These are phyloP conservation scores for Trimorus sp. DNA, from an alignment of 2,888 invertebrate species.

Conservation along the genomic window DNA sequence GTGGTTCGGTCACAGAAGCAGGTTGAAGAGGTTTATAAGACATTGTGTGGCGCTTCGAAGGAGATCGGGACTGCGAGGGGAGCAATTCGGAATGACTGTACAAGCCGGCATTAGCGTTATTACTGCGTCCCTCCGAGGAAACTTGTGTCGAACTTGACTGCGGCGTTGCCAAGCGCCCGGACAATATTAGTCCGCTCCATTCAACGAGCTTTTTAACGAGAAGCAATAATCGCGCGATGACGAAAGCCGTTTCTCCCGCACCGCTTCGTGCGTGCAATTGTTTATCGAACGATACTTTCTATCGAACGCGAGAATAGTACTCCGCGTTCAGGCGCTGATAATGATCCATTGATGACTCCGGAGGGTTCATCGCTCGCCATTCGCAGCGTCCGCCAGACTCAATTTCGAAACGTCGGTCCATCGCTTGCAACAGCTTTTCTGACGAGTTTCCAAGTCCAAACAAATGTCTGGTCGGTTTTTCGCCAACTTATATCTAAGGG, in stretches of 20 bases:
- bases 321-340: too few relatives aligned
- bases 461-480: background rate
- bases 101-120: slow-evolving; percentile 48
- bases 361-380: too few relatives aligned
- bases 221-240: too few relatives aligned
- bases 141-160: slow-evolving; percentile 52
- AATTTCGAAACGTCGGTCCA: too few relatives aligned
- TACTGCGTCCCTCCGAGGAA: slow-evolving; percentile 45
- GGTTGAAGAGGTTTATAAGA: slow-evolving; percentile 60
- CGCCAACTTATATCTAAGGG: background rate
- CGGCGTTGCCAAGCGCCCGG: slow-evolving; percentile 40
- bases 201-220: background rate
- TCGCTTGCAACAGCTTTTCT: too few relatives aligned
- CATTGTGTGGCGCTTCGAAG: slow-evolving; percentile 41
- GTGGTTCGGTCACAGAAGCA: slow-evolving; percentile 44
- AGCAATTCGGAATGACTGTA: slow-evolving; percentile 42
- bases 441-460: too few relatives aligned
- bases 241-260: too few relatives aligned
- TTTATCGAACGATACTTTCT: too few relatives aligned
- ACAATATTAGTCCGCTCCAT: slow-evolving; percentile 36
- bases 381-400: too few relatives aligned
- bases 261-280: too few relatives aligned
- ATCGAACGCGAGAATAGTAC: too few relatives aligned
- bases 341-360: too few relatives aligned
- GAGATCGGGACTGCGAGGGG: slow-evolving; percentile 47